Conservation (phyloP, 1,140 invertebrate genomes). For the Patella vulgata region DNA sequence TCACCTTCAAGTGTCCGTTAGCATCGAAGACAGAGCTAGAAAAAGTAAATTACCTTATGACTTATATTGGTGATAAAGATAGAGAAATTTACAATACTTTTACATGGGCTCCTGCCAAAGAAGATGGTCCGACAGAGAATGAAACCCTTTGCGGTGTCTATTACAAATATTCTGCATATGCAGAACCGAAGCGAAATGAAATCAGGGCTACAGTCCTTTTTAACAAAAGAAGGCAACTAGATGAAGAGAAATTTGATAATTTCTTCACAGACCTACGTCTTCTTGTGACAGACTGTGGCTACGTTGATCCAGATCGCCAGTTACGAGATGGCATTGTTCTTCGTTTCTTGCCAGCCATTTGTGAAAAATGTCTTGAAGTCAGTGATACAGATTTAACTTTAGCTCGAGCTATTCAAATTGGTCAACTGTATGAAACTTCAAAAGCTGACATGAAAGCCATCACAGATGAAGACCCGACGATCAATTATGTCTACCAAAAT, state of each 20-base stretch:
- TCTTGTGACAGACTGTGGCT: constrained; percentile 14
- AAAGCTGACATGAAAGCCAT: too few species aligned
- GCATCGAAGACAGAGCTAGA: constrained; percentile 4
- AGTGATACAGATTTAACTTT: too few species aligned
- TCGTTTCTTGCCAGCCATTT: background rate
- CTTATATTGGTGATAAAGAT: constrained; percentile 26
- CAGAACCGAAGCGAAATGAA: constrained; percentile 15
- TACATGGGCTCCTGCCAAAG: constrained; percentile 11
- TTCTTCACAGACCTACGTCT: too few species aligned
- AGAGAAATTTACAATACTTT: constrained; percentile 22
- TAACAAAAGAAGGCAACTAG: too few species aligned
- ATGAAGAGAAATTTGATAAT: too few species aligned
- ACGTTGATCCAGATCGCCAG: constrained; percentile 13
- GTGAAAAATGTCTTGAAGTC: constrained; percentile 10
- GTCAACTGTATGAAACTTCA: too few species aligned
- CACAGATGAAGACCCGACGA: too few species aligned
- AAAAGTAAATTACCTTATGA: constrained; percentile 24
- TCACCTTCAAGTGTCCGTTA: constrained; percentile 16
- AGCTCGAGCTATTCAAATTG: too few species aligned
- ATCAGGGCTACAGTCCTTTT: too few species aligned
- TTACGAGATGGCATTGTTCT: constrained; percentile 4
- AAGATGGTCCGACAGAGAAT: constrained; percentile 14
- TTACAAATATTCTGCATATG: constrained; percentile 8
- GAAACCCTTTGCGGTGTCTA: constrained; percentile 20
- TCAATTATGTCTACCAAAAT: too few species aligned